Evolutionary conservation across 1,140 invertebrate species (phyloP), one percentile per base, ranked within the genome.

Genomic region (Platyura marginata): DNA sequence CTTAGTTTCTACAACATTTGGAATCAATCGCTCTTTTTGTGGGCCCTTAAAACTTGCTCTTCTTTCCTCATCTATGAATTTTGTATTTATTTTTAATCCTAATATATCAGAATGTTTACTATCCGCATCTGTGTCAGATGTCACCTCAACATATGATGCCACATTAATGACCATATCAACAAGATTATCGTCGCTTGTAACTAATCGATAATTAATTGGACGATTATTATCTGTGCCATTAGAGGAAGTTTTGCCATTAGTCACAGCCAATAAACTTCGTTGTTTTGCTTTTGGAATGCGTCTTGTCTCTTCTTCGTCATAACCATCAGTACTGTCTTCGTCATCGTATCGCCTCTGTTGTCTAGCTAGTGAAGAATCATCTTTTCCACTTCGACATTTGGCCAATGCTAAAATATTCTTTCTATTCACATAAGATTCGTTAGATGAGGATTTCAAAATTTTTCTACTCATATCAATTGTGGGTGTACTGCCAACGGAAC

Each of bases 381-480:
- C 78, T 53, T 71, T 69, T 25, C 80, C 84, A 56, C 81, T 86
- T 51, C 83, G 71, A 55, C 78, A 84, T 61, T 81, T 79, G 2
- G 84, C 82, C 36, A 81, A 86, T n/a, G 82, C 79, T 21, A 90
- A 61, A 41, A 90, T 85, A 59, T 88, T 89, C 55, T 85, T 82
- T 16, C 84, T 69, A 57, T 87, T 88, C 33, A 84, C 79, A 3
- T 81, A 80, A 6, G 23, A 13, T 49, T 44, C 3, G 38, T 57
- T 84, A 79, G 29, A 85, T 77, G 57, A 74, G 80, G 46, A 18
- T 59, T 85, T 87, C 19, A 85, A 65, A 43, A 87, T 71, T 48
- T 77, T 66, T 43, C 66, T 67, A 40, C 66, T 68, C 48, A 65
- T 66, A 56, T 69, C 71, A 22, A 54, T 51, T 48, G 64, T 64